phyloP scores from a whole-genome alignment of 2,797 vertebrate species.

The Pampus argenteus region DNA sequence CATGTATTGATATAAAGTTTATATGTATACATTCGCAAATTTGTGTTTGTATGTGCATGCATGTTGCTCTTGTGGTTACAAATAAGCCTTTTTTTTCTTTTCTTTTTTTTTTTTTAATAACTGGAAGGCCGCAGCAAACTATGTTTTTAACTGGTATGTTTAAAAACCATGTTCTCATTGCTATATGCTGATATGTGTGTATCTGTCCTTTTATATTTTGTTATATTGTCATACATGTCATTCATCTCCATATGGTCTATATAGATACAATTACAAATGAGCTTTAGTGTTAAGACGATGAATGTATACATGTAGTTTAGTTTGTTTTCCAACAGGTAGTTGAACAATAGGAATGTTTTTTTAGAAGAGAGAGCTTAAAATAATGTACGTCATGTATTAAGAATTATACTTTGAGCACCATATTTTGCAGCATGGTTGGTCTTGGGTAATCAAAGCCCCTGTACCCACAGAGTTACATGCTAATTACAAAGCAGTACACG shows the following conservation, averaged over 20 bases:
- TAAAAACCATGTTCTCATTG: neutral
- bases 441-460: slow-evolving; percentile 4
- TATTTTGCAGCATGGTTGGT: slow-evolving; percentile 30
- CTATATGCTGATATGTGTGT: slow-evolving; percentile 1
- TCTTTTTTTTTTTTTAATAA: too few relatives aligned
- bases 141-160: slow-evolving; percentile 17
- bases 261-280: neutral
- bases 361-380: neutral
- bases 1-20: slow-evolving; percentile 14
- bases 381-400: neutral
- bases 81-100: slow-evolving; percentile 8
- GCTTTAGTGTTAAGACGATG: neutral
- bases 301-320: neutral
- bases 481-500: neutral
- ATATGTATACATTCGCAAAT: slow-evolving; percentile 10
- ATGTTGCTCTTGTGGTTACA: slow-evolving; percentile 18
- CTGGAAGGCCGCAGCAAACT: neutral
- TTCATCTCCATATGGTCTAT: neutral
- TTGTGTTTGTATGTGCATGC: slow-evolving; percentile 27
- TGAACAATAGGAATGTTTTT: neutral
- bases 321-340: neutral
- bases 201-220: slow-evolving; percentile 2
- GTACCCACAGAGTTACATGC: neutral
- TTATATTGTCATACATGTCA: neutral
- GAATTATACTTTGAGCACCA: neutral